A percentile compares a stretch with the other conserved stretches of the same genome.
phyloP scores from a whole-genome alignment of 2,888 invertebrate genomes.

The Trichopoda pennipes region DNA sequence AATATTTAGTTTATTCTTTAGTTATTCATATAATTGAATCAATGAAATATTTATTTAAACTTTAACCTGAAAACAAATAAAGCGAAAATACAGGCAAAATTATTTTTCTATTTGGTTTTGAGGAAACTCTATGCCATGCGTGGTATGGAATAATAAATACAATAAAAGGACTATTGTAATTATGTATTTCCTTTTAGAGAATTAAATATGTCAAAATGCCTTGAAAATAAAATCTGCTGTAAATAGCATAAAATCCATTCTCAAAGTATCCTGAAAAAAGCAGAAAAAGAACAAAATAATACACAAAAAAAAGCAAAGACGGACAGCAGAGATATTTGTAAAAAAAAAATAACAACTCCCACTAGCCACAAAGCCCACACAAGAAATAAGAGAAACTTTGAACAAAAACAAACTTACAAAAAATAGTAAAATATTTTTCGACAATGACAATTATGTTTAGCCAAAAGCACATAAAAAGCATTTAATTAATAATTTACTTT shows the following conservation, averaged over 20 bases:
- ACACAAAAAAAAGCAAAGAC: background rate
- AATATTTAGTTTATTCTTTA: too few relatives aligned
- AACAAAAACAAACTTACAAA: conserved; percentile 3
- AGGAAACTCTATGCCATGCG: too few relatives aligned
- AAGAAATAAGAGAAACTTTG: background rate
- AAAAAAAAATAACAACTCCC: conserved; percentile 3
- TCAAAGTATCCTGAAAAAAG: conserved; percentile 74
- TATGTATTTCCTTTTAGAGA: too few relatives aligned
- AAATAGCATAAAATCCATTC: conserved; percentile 79
- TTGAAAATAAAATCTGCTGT: conserved; percentile 73
- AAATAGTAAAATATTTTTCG: background rate
- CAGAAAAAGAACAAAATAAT: conserved; percentile 17
- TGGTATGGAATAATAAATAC: too few relatives aligned
- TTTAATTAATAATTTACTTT: conserved; percentile 57
- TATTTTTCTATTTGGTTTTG: too few relatives aligned
- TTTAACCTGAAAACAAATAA: too few relatives aligned
- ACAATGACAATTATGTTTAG: conserved; percentile 34
- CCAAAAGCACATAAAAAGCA: conserved; percentile 56
- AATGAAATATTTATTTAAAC: too few relatives aligned
- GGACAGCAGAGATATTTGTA: background rate
- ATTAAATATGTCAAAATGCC: background rate
- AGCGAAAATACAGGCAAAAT: too few relatives aligned
- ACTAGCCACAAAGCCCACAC: background rate
- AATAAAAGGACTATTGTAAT: too few relatives aligned
- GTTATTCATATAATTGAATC: too few relatives aligned